Percentiles rank a stretch among this genome's conserved stretches.
Conservation (phyloP, 2,797 vertebrate species). For the Orientallactaga sibirica region DNA sequence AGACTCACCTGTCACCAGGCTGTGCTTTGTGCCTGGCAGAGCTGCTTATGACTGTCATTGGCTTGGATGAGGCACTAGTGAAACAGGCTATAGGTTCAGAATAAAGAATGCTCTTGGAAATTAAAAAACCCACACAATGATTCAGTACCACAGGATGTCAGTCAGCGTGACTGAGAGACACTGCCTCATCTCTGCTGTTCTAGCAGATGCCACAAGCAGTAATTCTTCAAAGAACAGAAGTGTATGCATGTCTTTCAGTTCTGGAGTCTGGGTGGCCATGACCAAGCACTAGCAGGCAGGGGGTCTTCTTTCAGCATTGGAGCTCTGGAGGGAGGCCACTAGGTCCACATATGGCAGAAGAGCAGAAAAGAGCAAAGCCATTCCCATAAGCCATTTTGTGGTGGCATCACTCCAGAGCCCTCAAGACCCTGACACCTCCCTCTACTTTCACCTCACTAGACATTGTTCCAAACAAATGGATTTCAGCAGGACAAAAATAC, state of each 20-base stretch:
- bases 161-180: not conserved
- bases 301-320: not conserved
- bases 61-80: not conserved
- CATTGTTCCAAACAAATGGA: not conserved
- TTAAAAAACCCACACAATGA: constrained; percentile 35
- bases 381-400: fast-evolving
- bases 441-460: not conserved
- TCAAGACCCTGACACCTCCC: not conserved
- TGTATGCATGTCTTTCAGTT: not conserved
- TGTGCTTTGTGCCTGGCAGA: not conserved
- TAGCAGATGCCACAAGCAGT: not conserved
- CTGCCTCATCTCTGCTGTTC: not conserved
- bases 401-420: too few species aligned
- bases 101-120: not conserved
- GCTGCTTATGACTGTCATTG: constrained; percentile 4
- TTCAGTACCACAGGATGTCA: not conserved
- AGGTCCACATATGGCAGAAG: not conserved
- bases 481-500: not conserved
- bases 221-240: not conserved
- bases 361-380: not conserved
- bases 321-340: not conserved
- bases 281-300: too few species aligned
- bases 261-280: not conserved
- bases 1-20: not conserved
- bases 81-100: not conserved